Evolutionary conservation across 2,797 vertebrate species (phyloP), one percentile per base, ranked within the genome.

Genomic region (Phrynocephalus guinanensis): DNA sequence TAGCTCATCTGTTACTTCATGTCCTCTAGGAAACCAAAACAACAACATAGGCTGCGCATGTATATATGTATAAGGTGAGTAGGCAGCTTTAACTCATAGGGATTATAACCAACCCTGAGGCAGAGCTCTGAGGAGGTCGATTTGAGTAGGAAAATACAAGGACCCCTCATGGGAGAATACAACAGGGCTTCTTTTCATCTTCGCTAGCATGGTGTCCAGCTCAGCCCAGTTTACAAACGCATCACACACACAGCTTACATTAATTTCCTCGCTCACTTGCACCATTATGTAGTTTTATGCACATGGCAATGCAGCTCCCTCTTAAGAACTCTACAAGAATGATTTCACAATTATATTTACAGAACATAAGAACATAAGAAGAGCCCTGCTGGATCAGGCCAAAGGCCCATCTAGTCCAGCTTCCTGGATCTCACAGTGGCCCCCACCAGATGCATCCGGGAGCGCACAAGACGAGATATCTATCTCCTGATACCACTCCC

Each of bases 11-110:
- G 71, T 91, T 88, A 84, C 77, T 66, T 13, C 10, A 30, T 77
- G 81, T 84, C 87, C 81, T 91, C 67, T 30, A 78, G 87, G 78
- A 85, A 84, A 82, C 87, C 83, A 84, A 66, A 84, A 86, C 33
- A 67, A 86, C 85, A 86, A 89, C 85, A 52, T 72, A 78, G 77
- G 66, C 50, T 50, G 52, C 10, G 13, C 63, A 72, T 67, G 77
- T 81, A 87, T 89, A 78, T 86, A 84, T 84, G 71, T n/a, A 78
- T 82, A 48, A 26, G 16, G 79, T 38, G 68, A 86, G 56, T 48
- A 86, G 82, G 86, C 70, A 83, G 63, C 44, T 85, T 83, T 56
- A 66, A 77, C 28, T 79, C 82, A 56, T 79, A 75, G 67, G 87
- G 70, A 80, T 48, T 67, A 75, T n/a, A 83, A 68, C 67, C 33